Base-by-base conservation (phyloP, 2,888 invertebrate species). In the Parelbella ahira region DNA sequence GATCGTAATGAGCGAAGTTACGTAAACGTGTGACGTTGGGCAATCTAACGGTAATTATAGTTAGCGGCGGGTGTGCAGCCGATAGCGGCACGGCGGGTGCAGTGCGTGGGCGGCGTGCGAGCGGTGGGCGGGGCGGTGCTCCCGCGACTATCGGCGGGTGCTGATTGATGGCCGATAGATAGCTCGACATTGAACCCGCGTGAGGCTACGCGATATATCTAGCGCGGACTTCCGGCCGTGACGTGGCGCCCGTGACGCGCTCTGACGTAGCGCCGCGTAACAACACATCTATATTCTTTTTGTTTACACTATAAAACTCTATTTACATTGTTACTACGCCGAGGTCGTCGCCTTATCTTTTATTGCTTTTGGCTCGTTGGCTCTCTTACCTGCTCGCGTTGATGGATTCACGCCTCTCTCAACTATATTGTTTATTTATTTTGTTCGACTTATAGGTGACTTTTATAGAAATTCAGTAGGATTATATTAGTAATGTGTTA, bases 91-190 rank as follows among this genome's bases (percentile, higher is more conserved):
- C 18, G 30, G 37, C 25, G 34, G 32, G 9, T 37, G 29, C 37
- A 33, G 4, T 9, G 47, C 36, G 44, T 32, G 38, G 24, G 42
- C 47, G 39, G 27, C 23, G 30, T 4, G 38, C 36, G 33, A 32
- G 46, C 45, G 47, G 47, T 41, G 37, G 13, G 47, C 48, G 38
- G 49, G 45, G 47, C 42, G 48, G n/a, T n/a, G n/a, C n/a, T 51
- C 50, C 34, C 54, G 54, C 51, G 53, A 41, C 53, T 54, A 51
- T 50, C 51, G 55, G 44, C 19, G 34, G 30, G 37, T 54, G 65
- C 58, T 86, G 86, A 86, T 87, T 86, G 86, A 87, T 86, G 82
- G 76, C 55, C 86, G 73, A 86, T 84, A 82, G 86, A 83, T 81
- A 70, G 69, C 62, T 66, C 80, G 84, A 84, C 86, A 87, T 86